These are phyloP conservation scores for Psilopsiagon aymara DNA, from an alignment of 2,113 vertebrate genomes.

Conservation along the genomic window DNA sequence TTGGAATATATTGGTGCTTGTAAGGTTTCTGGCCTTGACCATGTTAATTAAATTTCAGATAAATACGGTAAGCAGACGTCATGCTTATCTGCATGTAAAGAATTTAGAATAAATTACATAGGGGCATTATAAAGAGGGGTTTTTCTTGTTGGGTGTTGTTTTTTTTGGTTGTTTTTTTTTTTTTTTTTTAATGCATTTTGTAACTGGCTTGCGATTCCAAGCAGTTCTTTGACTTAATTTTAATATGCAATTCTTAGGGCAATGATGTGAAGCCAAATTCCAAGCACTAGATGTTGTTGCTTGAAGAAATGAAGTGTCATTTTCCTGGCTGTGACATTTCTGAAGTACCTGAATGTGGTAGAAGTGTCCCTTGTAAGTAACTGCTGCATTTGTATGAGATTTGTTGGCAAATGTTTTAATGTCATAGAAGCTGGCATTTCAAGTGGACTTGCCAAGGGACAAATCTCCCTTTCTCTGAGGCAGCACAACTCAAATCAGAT, in stretches of 20 bases:
- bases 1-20: background rate
- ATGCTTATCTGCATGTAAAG: background rate
- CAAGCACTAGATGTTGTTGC: background rate
- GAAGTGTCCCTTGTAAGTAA: background rate
- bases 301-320: background rate
- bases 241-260: background rate
- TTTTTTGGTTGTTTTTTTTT: too few relatives aligned
- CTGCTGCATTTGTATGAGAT: background rate
- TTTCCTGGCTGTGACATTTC: background rate
- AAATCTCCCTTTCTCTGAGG: conserved; percentile 1
- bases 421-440: background rate
- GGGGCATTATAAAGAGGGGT: background rate
- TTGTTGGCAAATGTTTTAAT: background rate
- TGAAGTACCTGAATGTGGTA: background rate
- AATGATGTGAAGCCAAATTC: background rate
- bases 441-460: background rate
- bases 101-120: background rate
- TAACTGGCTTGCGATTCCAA: background rate
- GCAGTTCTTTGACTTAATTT: background rate
- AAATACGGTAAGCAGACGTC: background rate
- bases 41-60: background rate
- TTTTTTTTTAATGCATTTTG: background rate
- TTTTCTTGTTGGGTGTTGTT: background rate
- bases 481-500: conserved; percentile 47
- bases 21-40: background rate